Evolutionary conservation across 2,797 vertebrate species (phyloP).

Genomic region (Eurystomus glaucurus): DNA sequence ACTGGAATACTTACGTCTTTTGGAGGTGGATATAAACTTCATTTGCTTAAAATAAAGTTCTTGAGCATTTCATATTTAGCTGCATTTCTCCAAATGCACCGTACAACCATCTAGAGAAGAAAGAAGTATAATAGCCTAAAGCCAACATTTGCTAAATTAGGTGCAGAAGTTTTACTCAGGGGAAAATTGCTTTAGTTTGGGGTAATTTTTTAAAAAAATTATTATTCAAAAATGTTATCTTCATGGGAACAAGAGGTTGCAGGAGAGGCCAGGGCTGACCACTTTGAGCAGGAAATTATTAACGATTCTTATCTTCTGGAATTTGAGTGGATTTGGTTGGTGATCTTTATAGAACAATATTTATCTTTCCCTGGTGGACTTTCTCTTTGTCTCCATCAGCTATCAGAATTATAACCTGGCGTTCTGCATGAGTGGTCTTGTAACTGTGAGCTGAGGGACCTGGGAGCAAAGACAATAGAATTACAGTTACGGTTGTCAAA

Average conservation of each 20-base stretch:
- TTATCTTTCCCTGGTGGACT: conserved; percentile 68
- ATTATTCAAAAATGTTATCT: conserved; percentile 67
- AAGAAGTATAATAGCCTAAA: conserved; percentile 21
- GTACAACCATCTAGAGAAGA: neutral
- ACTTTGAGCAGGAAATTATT: conserved; percentile 77
- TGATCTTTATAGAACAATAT: conserved; percentile 77
- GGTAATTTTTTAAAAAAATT: neutral
- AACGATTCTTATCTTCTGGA: conserved; percentile 80
- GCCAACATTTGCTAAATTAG: conserved; percentile 34
- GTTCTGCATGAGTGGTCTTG: conserved; percentile 59
- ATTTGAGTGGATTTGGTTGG: conserved; percentile 75
- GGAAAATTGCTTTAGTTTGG: conserved; percentile 52
- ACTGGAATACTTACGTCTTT: neutral
- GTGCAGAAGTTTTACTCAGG: conserved; percentile 49
- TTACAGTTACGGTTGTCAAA: conserved; percentile 40
- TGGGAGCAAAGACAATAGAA: conserved; percentile 63
- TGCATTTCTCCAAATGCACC: conserved; percentile 25
- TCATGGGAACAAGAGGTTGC: conserved; percentile 75
- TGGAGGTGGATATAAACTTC: neutral
- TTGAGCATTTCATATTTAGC: neutral
- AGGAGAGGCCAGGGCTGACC: conserved; percentile 65
- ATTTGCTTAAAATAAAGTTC: conserved; percentile 37
- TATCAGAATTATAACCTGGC: conserved; percentile 50
- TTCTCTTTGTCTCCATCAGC: conserved; percentile 59
- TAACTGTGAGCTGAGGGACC: conserved; percentile 24